Conservation (phyloP, 2,113 vertebrate species). For the Kryptolebias marmoratus region DNA sequence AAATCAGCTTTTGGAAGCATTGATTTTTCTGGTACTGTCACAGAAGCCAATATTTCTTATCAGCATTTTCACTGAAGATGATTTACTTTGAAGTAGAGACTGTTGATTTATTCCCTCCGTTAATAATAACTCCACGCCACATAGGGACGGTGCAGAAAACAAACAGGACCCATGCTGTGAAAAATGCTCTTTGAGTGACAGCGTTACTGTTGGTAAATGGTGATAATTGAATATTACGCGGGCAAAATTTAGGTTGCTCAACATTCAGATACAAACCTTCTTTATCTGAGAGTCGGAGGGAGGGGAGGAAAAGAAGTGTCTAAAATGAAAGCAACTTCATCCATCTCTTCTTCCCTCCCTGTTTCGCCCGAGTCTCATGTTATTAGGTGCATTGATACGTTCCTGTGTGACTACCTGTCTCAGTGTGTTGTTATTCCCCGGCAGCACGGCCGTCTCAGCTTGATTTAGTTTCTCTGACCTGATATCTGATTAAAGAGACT, state of each 20-base stretch:
- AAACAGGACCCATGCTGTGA: constrained; percentile 27
- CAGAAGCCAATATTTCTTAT: neutral
- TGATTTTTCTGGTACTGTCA: neutral
- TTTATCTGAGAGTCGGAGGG: neutral
- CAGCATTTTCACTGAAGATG: neutral
- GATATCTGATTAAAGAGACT: constrained; percentile 70
- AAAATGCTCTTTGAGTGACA: constrained; percentile 32
- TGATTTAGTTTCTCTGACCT: constrained; percentile 70
- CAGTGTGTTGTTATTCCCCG: constrained; percentile 23
- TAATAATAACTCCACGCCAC: neutral
- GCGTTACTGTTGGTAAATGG: constrained; percentile 18
- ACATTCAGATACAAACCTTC: constrained; percentile 3
- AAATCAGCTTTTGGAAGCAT: neutral
- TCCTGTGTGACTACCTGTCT: constrained; percentile 31
- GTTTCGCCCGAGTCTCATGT: constrained; percentile 3
- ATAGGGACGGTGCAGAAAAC: constrained; percentile 31
- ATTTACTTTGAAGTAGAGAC: constrained; percentile 14
- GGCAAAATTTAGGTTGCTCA: constrained; percentile 13
- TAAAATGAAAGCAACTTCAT: constrained; percentile 10
- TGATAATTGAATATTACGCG: constrained; percentile 28
- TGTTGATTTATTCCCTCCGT: constrained; percentile 8
- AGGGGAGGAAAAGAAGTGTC: constrained; percentile 6
- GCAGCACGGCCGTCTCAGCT: constrained; percentile 48
- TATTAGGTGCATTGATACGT: constrained; percentile 16
- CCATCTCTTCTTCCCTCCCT: constrained; percentile 1